phyloP scores from a whole-genome alignment of 2,797 vertebrate genomes.

The Peromyscus melanophrys region DNA sequence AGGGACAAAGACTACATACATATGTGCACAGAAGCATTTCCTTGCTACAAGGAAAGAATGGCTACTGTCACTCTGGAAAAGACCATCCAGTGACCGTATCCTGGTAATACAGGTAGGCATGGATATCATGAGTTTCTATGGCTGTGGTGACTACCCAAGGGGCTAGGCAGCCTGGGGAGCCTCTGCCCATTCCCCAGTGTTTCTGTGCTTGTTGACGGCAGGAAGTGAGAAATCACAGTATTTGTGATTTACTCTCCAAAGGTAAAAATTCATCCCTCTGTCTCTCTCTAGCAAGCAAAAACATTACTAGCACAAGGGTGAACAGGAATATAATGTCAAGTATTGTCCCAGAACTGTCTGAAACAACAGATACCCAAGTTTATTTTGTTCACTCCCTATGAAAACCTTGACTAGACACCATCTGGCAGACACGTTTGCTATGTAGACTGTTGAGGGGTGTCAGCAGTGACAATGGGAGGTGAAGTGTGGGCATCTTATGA shows the following conservation, averaged over 20 bases:
- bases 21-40: accelerated
- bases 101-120: accelerated
- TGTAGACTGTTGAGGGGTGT: neutral
- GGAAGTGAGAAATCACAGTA: neutral
- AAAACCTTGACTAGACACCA: neutral
- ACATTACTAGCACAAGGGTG: neutral
- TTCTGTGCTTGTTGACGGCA: neutral
- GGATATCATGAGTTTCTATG: neutral
- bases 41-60: neutral
- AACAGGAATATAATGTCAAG: neutral
- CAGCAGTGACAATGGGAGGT: neutral
- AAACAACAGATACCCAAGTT: neutral
- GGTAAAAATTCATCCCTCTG: neutral
- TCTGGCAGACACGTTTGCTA: neutral
- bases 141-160: neutral
- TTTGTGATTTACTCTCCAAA: neutral
- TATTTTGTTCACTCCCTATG: neutral
- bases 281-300: neutral
- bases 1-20: accelerated
- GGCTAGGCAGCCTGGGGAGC: accelerated
- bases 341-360: neutral
- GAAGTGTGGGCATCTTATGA: neutral
- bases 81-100: neutral
- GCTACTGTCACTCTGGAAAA: neutral
- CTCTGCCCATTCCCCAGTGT: accelerated